A percentile compares a stretch with the other conserved stretches of the same genome.
Evolutionary conservation across 2,113 vertebrate species (phyloP).

Genomic region (Bothrops jararaca): DNA sequence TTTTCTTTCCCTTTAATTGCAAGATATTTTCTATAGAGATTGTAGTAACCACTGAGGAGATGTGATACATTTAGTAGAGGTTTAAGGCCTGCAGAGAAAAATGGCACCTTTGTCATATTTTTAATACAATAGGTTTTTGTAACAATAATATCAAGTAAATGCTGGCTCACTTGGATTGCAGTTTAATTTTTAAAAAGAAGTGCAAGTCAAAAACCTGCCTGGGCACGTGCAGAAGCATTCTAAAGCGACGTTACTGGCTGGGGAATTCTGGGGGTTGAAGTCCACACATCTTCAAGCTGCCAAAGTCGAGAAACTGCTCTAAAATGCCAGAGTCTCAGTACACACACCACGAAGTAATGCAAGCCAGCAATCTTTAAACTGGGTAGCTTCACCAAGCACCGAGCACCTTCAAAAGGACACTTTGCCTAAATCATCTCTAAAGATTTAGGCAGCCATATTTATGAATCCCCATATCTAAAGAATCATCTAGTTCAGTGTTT

Average conservation of each 20-base stretch:
- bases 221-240: neutral
- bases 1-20: conserved; percentile 42
- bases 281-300: too few species aligned
- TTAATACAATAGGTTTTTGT: conserved; percentile 42
- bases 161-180: conserved; percentile 28
- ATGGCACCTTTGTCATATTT: conserved; percentile 49
- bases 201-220: neutral
- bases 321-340: neutral
- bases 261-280: too few species aligned
- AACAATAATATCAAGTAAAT: conserved; percentile 30
- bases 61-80: conserved; percentile 38
- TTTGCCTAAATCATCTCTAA: neutral
- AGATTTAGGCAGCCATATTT: neutral
- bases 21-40: conserved; percentile 34
- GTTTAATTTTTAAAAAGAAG: conserved; percentile 9
- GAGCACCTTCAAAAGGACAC: neutral
- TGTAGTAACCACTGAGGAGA: neutral
- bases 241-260: neutral
- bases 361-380: neutral
- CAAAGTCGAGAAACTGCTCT: neutral
- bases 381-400: neutral
- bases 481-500: neutral
- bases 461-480: neutral
- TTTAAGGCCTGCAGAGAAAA: conserved; percentile 26
- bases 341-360: neutral